A percentile compares a stretch with the other conserved stretches of the same genome.
These are phyloP conservation scores for Bubo bubo DNA, from an alignment of 2,113 vertebrate genomes.

Conservation along the genomic window DNA sequence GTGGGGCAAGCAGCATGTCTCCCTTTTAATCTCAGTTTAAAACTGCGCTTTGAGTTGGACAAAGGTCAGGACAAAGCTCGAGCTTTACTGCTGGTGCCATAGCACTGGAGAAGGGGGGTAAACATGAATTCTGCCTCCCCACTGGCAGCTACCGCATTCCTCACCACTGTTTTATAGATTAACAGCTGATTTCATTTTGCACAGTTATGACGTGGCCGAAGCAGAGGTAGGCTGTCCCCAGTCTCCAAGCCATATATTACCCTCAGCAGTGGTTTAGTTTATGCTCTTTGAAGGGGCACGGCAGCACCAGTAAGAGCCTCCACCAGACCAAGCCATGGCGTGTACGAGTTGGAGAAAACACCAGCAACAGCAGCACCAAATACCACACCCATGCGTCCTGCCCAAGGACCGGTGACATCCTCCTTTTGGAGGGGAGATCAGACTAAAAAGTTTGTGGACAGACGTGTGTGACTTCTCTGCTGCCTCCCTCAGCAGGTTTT, in stretches of 20 bases:
- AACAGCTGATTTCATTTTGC: neutral
- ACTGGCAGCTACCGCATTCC: neutral
- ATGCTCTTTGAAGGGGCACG: neutral
- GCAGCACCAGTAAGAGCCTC: neutral
- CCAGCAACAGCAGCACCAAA: neutral
- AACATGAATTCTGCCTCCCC: neutral
- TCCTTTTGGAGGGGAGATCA: neutral
- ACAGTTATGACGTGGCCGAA: neutral
- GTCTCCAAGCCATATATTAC: neutral
- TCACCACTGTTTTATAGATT: neutral
- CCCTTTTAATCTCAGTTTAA: neutral
- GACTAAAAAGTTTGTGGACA: rapidly evolving
- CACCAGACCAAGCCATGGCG: no score
- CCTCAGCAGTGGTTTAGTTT: neutral
- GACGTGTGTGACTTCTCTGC: no score
- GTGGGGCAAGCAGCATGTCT: neutral
- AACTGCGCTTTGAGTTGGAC: neutral
- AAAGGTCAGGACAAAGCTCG: neutral
- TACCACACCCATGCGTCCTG: rapidly evolving
- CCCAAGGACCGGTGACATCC: neutral
- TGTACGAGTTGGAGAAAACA: neutral
- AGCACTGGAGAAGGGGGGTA: neutral
- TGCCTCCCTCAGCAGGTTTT: neutral
- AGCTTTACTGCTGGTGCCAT: neutral
- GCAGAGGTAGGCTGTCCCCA: neutral